Percentiles rank a stretch among this genome's conserved stretches.
These are phyloP conservation scores for Stictocephala bisonia DNA, from an alignment of 2,888 invertebrate species.

Conservation along the genomic window DNA sequence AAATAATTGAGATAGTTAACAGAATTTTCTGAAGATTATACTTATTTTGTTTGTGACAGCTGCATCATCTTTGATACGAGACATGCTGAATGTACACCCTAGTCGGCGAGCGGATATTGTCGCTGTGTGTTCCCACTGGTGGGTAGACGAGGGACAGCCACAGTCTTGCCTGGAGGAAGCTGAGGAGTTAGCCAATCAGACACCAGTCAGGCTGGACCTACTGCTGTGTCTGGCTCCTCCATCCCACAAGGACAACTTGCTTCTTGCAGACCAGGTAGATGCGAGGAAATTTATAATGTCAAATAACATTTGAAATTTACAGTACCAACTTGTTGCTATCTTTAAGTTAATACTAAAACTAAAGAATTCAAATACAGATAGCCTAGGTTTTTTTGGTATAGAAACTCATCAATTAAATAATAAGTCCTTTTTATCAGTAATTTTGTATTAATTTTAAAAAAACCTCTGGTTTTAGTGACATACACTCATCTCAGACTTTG, in stretches of 20 bases:
- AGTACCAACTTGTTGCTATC: too few relatives aligned
- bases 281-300: too few relatives aligned
- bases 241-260: slow-evolving; percentile 68
- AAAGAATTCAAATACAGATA: too few relatives aligned
- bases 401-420: too few relatives aligned
- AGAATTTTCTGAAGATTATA: not conserved
- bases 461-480: too few relatives aligned
- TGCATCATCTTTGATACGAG: slow-evolving; percentile 93
- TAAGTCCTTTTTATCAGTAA: too few relatives aligned
- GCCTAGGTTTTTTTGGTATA: too few relatives aligned
- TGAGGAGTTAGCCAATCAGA: slow-evolving; percentile 89
- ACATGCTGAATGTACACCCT: slow-evolving; percentile 94
- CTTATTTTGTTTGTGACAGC: slow-evolving; percentile 72
- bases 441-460: too few relatives aligned
- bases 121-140: slow-evolving; percentile 96
- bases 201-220: slow-evolving; percentile 89
- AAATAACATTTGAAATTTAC: too few relatives aligned
- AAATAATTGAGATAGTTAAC: not conserved
- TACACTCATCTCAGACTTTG: too few relatives aligned
- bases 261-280: slow-evolving; percentile 48
- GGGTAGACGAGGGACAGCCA: slow-evolving; percentile 91
- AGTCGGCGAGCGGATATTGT: slow-evolving; percentile 90
- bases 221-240: slow-evolving; percentile 87
- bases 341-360: too few relatives aligned
- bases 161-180: slow-evolving; percentile 86